These are phyloP conservation scores for Calidris pugnax DNA, from an alignment of 2,113 vertebrate genomes.

Conservation along the genomic window DNA sequence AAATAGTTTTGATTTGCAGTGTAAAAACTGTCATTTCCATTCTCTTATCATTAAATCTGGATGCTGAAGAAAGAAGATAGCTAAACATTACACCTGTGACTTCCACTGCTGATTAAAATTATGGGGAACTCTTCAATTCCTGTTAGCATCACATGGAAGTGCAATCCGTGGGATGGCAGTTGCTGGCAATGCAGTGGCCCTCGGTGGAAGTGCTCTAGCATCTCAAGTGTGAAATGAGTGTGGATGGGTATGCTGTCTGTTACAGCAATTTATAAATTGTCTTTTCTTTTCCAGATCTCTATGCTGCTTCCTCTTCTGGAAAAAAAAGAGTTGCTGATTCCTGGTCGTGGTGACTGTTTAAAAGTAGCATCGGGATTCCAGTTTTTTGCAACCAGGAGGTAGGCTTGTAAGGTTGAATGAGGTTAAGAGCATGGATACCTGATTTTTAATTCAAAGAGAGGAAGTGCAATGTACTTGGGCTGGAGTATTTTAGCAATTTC, in stretches of 20 bases:
- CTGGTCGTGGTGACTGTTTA: conserved; percentile 89
- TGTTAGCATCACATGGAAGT: neutral
- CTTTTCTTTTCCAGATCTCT: conserved; percentile 81
- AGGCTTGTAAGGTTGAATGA: neutral
- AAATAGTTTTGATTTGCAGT: neutral
- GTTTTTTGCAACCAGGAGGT: conserved; percentile 97
- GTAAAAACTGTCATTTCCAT: neutral
- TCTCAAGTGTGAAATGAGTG: neutral
- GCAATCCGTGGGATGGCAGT: neutral
- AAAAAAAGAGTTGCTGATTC: conserved; percentile 90
- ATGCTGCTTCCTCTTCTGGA: conserved; percentile 94
- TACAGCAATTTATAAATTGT: neutral
- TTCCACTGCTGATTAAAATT: neutral
- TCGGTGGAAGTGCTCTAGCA: neutral
- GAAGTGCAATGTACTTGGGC: neutral
- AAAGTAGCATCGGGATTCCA: conserved; percentile 92
- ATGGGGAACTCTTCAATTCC: neutral
- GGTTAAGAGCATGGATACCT: neutral
- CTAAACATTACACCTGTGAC: neutral
- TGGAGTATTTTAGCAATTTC: neutral
- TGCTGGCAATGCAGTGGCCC: neutral
- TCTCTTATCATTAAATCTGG: neutral
- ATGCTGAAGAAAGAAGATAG: neutral
- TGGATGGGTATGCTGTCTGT: neutral
- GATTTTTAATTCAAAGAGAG: neutral